These are phyloP conservation scores for Leptinotarsa haldemani DNA, from an alignment of 2,888 invertebrate genomes.

Conservation along the genomic window DNA sequence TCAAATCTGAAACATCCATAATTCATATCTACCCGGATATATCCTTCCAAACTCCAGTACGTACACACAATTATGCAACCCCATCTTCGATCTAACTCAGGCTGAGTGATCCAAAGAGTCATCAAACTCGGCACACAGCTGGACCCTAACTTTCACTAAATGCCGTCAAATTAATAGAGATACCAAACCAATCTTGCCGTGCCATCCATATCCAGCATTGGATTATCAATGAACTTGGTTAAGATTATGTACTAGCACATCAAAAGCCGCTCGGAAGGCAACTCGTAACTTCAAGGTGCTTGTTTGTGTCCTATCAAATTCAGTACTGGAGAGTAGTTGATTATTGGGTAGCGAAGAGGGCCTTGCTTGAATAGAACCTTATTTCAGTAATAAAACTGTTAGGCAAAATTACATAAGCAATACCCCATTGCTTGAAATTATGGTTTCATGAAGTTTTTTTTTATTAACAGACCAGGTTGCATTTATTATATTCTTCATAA, in stretches of 20 bases:
- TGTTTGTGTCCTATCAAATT: no score
- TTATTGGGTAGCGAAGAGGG: no score
- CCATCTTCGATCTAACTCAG: slow-evolving; percentile 6
- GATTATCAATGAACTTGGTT: slow-evolving; percentile 43
- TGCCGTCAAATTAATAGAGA: slow-evolving; percentile 54
- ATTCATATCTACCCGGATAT: background rate
- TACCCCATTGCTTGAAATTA: no score
- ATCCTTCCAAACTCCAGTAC: background rate
- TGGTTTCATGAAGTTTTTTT: no score
- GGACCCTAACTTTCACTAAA: slow-evolving; percentile 49
- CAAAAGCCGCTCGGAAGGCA: background rate
- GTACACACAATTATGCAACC: slow-evolving; percentile 11
- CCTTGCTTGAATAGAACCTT: no score
- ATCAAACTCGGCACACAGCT: slow-evolving; percentile 45
- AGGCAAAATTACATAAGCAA: no score
- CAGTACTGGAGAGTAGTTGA: no score
- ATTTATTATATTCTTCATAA: no score
- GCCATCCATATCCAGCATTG: slow-evolving; percentile 24
- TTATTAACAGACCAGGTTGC: no score
- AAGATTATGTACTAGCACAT: slow-evolving; percentile 32
- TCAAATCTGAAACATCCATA: background rate
- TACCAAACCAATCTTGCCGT: slow-evolving; percentile 28
- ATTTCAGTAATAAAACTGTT: no score
- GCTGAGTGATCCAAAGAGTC: slow-evolving; percentile 35
- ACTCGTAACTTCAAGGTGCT: no score